Base-by-base conservation (phyloP, 2,888 invertebrate genomes). In the Miltochrista miniata region DNA sequence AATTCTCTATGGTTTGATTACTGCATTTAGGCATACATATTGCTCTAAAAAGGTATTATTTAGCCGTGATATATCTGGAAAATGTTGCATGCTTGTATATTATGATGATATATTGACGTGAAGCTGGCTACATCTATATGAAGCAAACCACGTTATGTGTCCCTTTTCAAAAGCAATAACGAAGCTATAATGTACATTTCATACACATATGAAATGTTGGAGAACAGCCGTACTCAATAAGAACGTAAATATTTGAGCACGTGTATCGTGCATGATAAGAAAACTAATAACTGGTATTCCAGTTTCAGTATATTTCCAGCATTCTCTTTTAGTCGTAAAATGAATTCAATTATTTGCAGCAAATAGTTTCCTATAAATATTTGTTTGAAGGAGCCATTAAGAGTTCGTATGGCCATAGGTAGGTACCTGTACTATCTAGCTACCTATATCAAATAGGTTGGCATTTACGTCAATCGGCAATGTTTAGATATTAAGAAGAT, bases 241-340 rank as follows among this genome's bases (percentile, higher is more conserved):
- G 55, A 65, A 65, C 49, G 58, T 61, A 64, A 69, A 72, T 61
- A 69, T 63, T 60, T 57, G 38, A 59, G 38, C 77, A 77, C 68
- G 71, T 63, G 69, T 60, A 36, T 35, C 45, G 40, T 44, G 51
- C 70, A 65, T 75, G 73, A 51, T 62, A 48, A 55, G 78, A 77
- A 70, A 70, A 68, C 41, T 61, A 59, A 55, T 63, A 53, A 57
- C 57, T 47, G 59, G 49, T 56, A 62, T 24, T 4, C 18, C 18
- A 4, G 5, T 24, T 24, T 24, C 18, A 24, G 18, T 24, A 4
- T 24, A 24, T 24, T 24, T 24, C 18, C 57, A 54, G 54, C 54
- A 61, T 54, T 61, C 36, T 42, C 57, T 49, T 68, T 61, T 46
- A 35, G 51, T 56, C 50, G 46, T 56, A 24, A 50, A 47, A 46